phyloP scores from a whole-genome alignment of 2,888 invertebrate species.

The Syrista parreyssii region DNA sequence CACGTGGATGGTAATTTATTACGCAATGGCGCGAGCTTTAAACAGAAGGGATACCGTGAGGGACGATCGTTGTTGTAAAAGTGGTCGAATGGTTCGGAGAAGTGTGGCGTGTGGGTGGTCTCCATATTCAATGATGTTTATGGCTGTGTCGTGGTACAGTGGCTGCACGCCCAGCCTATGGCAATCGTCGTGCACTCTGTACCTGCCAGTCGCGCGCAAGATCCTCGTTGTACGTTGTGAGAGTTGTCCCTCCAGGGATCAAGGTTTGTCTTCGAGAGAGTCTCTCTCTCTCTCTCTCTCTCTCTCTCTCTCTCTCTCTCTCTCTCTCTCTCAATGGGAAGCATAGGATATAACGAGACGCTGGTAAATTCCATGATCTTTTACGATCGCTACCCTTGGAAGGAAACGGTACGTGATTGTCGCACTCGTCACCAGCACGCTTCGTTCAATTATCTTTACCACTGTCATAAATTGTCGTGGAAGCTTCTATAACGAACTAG shows the following conservation, averaged over 20 bases:
- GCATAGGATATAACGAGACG: neutral
- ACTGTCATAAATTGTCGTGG: neutral
- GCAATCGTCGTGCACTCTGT: slow-evolving; percentile 12
- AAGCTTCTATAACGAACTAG: slow-evolving; percentile 5
- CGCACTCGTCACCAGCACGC: neutral
- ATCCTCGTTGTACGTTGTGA: neutral
- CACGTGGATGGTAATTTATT: neutral
- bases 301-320: too few species aligned
- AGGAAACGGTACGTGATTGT: neutral
- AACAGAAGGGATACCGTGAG: neutral
- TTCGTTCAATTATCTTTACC: slow-evolving; percentile 6
- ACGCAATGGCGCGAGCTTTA: neutral
- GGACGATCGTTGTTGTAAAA: neutral
- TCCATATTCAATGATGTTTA: slow-evolving; percentile 56
- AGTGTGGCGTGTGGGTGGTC: slow-evolving; percentile 56
- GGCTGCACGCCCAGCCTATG: slow-evolving; percentile 40
- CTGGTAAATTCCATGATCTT: neutral
- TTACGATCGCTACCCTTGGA: neutral
- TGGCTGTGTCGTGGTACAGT: slow-evolving; percentile 56
- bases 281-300: neutral
- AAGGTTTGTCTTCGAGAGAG: neutral
- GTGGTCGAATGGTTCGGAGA: slow-evolving; percentile 41
- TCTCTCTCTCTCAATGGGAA: neutral
- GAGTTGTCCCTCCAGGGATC: neutral
- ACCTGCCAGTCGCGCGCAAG: neutral